Percentiles rank a stretch among this genome's conserved stretches.
Conservation (phyloP, 1,140 invertebrate genomes). For the Drosophila chauvacae region DNA sequence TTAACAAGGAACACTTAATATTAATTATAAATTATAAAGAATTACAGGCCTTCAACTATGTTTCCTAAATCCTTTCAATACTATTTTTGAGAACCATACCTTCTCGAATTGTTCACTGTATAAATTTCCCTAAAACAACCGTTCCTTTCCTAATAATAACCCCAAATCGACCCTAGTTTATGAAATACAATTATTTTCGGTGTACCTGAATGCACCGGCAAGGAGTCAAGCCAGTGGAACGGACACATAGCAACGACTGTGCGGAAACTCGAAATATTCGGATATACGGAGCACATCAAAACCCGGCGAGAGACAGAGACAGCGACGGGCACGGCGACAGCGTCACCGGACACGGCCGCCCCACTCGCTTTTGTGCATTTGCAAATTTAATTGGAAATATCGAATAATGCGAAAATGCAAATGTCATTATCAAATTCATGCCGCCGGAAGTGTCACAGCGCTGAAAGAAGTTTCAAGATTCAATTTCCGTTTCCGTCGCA, state of each 20-base stretch:
- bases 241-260: slow-evolving; percentile 7
- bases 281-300: slow-evolving; percentile 9
- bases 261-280: slow-evolving; percentile 9
- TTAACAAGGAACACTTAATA: too few relatives aligned
- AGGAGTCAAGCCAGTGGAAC: slow-evolving; percentile 8
- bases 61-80: too few relatives aligned
- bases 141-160: background rate
- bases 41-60: too few relatives aligned
- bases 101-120: rapidly evolving
- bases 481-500: slow-evolving; percentile 71
- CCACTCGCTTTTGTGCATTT: slow-evolving; percentile 18
- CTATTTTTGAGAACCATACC: too few relatives aligned
- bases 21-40: background rate
- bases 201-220: background rate
- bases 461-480: slow-evolving; percentile 50
- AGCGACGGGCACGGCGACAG: background rate
- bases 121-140: too few relatives aligned
- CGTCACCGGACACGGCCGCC: slow-evolving; percentile 1
- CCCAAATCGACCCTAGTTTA: background rate
- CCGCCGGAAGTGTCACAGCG: slow-evolving; percentile 36
- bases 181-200: background rate
- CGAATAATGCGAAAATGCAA: slow-evolving; percentile 58
- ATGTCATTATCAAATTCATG: slow-evolving; percentile 62
- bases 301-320: background rate
- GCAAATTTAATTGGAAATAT: slow-evolving; percentile 56